Conservation (phyloP, 2,797 vertebrate species). For the Nannoperca obscura region DNA sequence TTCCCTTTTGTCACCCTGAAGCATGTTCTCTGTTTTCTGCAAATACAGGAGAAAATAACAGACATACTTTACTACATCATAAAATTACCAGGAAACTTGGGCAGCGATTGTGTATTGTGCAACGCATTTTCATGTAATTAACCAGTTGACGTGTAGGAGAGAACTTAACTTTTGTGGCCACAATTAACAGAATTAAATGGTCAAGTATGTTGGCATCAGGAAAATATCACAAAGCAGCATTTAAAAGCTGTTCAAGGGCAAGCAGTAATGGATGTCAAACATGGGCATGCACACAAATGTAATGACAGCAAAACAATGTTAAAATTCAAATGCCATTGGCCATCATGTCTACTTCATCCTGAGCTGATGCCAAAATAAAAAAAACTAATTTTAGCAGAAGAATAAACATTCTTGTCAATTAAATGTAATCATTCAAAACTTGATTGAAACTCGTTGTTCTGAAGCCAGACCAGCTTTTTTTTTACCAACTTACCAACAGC, state of each 20-base stretch:
- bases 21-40: not conserved
- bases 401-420: not conserved
- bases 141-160: constrained; percentile 26
- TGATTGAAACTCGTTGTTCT: not conserved
- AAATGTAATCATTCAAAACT: not conserved
- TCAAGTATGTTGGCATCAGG: constrained; percentile 40
- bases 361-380: constrained; percentile 34
- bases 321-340: not conserved
- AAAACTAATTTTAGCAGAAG: not conserved
- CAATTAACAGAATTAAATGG: constrained; percentile 61
- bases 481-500: too few species aligned
- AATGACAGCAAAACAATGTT: not conserved
- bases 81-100: not conserved
- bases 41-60: not conserved
- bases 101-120: not conserved
- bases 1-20: not conserved
- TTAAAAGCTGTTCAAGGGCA: constrained; percentile 14
- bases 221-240: constrained; percentile 45
- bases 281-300: constrained; percentile 11
- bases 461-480: not conserved
- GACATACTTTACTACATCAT: not conserved
- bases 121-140: constrained; percentile 7
- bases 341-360: not conserved
- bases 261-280: constrained; percentile 8
- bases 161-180: constrained; percentile 41